A percentile compares a stretch with the other conserved stretches of the same genome.
These are phyloP conservation scores for Dissostichus mawsoni DNA, from an alignment of 2,113 vertebrate genomes.

Conservation along the genomic window DNA sequence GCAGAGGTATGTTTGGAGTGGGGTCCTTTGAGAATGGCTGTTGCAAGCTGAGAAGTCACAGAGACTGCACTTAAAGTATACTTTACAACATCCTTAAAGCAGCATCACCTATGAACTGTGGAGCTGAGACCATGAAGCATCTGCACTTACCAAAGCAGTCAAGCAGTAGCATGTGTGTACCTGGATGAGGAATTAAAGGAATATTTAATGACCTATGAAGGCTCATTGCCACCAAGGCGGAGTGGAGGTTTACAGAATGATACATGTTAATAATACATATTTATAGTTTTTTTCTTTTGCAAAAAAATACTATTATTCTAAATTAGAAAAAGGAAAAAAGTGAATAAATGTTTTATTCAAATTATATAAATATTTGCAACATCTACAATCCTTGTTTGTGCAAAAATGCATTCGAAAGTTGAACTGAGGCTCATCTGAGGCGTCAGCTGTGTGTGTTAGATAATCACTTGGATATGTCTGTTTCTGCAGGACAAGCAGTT, in stretches of 20 bases:
- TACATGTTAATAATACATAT: no score
- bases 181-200: not conserved
- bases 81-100: not conserved
- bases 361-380: no score
- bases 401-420: not conserved
- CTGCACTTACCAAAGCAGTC: not conserved
- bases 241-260: no score
- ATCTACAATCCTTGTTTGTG: not conserved
- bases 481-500: not conserved
- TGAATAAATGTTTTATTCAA: not conserved
- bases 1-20: not conserved
- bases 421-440: not conserved
- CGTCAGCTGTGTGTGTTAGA: not conserved
- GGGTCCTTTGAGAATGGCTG: not conserved
- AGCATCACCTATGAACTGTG: not conserved
- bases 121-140: not conserved
- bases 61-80: not conserved
- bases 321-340: not conserved
- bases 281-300: no score
- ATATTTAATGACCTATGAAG: not conserved
- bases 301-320: no score
- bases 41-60: conserved; percentile 3
- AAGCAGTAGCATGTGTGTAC: not conserved
- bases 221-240: no score
- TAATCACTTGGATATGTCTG: not conserved